Percentiles rank a stretch among this genome's conserved stretches.
These are phyloP conservation scores for Kradibia gibbosae DNA, from an alignment of 1,140 invertebrate genomes.

Conservation along the genomic window DNA sequence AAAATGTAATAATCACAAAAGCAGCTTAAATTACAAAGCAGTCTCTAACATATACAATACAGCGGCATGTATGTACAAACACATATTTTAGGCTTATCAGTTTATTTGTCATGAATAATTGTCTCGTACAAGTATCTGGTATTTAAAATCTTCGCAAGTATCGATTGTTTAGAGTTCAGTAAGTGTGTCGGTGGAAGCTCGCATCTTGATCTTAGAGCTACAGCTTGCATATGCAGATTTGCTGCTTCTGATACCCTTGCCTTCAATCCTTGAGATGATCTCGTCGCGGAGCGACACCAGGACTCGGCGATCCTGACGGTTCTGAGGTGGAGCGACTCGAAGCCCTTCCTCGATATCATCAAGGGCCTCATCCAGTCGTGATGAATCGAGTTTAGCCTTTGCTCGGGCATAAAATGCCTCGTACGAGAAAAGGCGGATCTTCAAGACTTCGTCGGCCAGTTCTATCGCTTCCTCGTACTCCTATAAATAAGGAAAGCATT, in stretches of 20 bases:
- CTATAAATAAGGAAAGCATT: conserved; percentile 68
- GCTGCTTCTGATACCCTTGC: conserved; percentile 62
- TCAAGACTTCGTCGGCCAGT: conserved; percentile 87
- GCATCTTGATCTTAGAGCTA: conserved; percentile 58
- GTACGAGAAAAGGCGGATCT: conserved; percentile 87
- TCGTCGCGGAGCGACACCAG: conserved; percentile 79
- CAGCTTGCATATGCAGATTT: conserved; percentile 54
- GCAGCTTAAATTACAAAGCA: neutral
- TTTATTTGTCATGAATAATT: neutral
- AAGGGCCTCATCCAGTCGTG: conserved; percentile 76
- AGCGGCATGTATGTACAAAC: conserved; percentile 10
- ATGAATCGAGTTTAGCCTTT: conserved; percentile 85
- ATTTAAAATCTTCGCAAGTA: neutral
- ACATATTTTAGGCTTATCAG: conserved; percentile 29
- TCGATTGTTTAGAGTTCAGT: conserved; percentile 62
- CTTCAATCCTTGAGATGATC: conserved; percentile 70
- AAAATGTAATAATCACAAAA: neutral
- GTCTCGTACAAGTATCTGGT: too few species aligned
- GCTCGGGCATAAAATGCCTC: conserved; percentile 94
- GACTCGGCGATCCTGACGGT: conserved; percentile 79
- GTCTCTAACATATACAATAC: neutral
- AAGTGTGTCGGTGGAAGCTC: conserved; percentile 72
- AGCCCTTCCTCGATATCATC: conserved; percentile 81
- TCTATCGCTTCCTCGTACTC: conserved; percentile 88
- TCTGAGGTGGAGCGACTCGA: conserved; percentile 77